Percentiles rank a stretch among this genome's conserved stretches.
Evolutionary conservation across 2,797 vertebrate species (phyloP).

Genomic region (Acanthurus lineatus): DNA sequence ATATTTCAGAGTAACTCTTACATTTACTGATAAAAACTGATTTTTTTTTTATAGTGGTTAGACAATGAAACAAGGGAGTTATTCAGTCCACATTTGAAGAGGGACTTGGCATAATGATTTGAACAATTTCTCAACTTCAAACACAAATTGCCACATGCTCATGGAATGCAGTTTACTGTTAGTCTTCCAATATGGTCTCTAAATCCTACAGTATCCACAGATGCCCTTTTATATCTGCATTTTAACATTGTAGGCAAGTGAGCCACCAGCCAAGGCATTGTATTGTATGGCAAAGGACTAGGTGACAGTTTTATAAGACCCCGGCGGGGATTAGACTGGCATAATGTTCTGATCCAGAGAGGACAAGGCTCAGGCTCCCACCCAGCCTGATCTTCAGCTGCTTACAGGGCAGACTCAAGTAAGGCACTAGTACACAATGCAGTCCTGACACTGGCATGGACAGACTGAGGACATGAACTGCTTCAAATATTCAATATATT

Average conservation of each 20-base stretch:
- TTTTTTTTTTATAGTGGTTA: conserved; percentile 66
- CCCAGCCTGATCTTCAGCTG: conserved; percentile 72
- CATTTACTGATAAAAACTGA: conserved; percentile 79
- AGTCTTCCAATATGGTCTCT: conserved; percentile 62
- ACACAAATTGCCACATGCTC: conserved; percentile 78
- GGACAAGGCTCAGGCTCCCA: conserved; percentile 75
- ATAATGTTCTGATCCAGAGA: conserved; percentile 76
- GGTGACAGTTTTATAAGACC: conserved; percentile 69
- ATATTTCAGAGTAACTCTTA: conserved; percentile 77
- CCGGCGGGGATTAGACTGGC: conserved; percentile 67
- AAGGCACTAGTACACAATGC: conserved; percentile 88
- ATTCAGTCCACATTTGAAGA: conserved; percentile 60
- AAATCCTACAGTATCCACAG: conserved; percentile 70
- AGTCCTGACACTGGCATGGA: conserved; percentile 77
- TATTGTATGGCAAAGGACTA: conserved; percentile 77
- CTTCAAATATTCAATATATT: conserved; percentile 43
- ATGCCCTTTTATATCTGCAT: conserved; percentile 73
- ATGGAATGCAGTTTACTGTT: conserved; percentile 81
- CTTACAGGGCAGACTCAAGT: conserved; percentile 81
- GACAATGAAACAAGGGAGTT: conserved; percentile 72
- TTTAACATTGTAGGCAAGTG: conserved; percentile 72
- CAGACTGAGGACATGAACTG: conserved; percentile 55
- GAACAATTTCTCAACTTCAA: conserved; percentile 67
- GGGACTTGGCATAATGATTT: conserved; percentile 68
- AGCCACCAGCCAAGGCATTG: conserved; percentile 83